Evolutionary conservation across 2,888 invertebrate species (phyloP).

Genomic region (Cryptops parisi): DNA sequence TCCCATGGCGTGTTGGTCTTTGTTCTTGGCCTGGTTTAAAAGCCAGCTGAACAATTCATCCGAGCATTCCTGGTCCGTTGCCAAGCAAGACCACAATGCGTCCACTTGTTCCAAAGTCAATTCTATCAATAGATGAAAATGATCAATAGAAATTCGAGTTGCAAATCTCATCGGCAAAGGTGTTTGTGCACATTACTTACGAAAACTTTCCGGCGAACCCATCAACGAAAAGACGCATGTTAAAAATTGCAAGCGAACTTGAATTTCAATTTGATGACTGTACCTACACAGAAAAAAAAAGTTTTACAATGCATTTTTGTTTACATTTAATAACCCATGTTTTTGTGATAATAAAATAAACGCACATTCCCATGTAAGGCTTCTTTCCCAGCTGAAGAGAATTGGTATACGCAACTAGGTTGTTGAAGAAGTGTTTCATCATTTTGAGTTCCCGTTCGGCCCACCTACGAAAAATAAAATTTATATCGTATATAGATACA

Average conservation of each 20-base stretch:
- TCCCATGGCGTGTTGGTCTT: slow-evolving; percentile 77
- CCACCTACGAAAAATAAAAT: slow-evolving; percentile 41
- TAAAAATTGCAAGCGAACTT: slow-evolving; percentile 78
- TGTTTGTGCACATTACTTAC: slow-evolving; percentile 25
- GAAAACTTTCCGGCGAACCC: slow-evolving; percentile 76
- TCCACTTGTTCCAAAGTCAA: slow-evolving; percentile 66
- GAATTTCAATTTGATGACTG: slow-evolving; percentile 76
- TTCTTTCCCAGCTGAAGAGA: slow-evolving; percentile 15
- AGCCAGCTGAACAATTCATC: slow-evolving; percentile 91
- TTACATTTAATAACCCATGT: not conserved
- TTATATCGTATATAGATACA: not conserved
- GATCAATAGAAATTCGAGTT: not conserved
- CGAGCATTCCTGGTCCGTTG: slow-evolving; percentile 66
- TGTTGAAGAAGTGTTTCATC: slow-evolving; percentile 84
- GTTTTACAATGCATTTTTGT: not conserved
- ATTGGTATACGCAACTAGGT: slow-evolving; percentile 56
- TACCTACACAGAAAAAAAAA: slow-evolving; percentile 23
- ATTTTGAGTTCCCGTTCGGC: slow-evolving; percentile 81
- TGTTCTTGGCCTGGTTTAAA: slow-evolving; percentile 72
- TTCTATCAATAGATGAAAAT: slow-evolving; percentile 10
- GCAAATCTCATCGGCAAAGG: not conserved
- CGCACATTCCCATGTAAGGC: not conserved
- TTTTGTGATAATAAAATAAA: not conserved
- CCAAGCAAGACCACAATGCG: slow-evolving; percentile 78
- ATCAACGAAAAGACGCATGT: slow-evolving; percentile 81